Conservation (phyloP, 2,888 invertebrate species). For the Microctonus brassicae region DNA sequence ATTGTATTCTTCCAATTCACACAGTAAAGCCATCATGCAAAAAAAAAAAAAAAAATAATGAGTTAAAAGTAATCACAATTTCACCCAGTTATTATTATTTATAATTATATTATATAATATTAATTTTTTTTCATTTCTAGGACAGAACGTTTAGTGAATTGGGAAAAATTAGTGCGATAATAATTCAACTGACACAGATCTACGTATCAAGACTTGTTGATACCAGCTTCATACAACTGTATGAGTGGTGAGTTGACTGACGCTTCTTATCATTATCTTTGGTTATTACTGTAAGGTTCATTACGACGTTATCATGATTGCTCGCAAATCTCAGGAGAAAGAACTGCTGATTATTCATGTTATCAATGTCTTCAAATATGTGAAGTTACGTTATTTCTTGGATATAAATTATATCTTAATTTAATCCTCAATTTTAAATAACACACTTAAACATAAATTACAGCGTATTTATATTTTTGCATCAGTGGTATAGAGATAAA, state of each 20-base stretch:
- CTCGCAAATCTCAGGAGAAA: constrained; percentile 49
- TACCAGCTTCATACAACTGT: constrained; percentile 34
- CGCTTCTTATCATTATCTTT: constrained; percentile 42
- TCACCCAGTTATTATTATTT: too few species aligned
- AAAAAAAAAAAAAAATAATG: background rate
- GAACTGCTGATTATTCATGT: constrained; percentile 47
- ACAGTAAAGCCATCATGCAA: background rate
- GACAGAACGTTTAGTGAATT: background rate
- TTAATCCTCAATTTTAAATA: too few species aligned
- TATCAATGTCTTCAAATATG: background rate
- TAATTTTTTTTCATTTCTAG: background rate
- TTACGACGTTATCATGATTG: constrained; percentile 54
- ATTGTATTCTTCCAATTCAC: background rate
- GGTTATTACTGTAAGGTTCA: constrained; percentile 39
- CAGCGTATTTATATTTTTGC: too few species aligned
- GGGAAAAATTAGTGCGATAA: too few species aligned
- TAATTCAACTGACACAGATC: too few species aligned
- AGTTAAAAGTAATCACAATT: too few species aligned
- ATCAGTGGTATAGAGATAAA: too few species aligned
- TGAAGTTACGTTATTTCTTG: background rate
- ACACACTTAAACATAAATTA: too few species aligned
- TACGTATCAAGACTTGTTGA: too few species aligned
- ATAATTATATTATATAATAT: background rate
- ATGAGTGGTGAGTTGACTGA: constrained; percentile 38
- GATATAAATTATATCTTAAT: too few species aligned